A percentile compares a stretch with the other conserved stretches of the same genome.
Conservation (phyloP, 2,797 vertebrate species). For the Xerus rutilus region DNA sequence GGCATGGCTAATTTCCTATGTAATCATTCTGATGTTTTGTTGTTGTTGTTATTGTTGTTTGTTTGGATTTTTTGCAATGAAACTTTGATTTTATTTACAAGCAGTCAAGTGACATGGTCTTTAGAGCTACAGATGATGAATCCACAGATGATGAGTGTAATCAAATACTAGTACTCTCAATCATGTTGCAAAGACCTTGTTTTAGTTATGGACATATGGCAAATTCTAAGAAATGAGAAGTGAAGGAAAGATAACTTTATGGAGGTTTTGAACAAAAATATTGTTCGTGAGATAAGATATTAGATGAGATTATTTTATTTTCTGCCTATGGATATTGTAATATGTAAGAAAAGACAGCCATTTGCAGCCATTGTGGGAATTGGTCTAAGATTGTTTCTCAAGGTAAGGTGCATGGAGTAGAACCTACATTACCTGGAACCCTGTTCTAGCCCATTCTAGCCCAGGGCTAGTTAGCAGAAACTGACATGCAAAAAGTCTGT, state of each 20-base stretch:
- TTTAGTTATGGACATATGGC: not conserved
- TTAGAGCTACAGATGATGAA: not conserved
- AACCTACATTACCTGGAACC: not conserved
- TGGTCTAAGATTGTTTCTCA: not conserved
- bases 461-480: not conserved
- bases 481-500: not conserved
- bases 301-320: not conserved
- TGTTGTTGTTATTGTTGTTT: too few relatives aligned
- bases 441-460: rapidly evolving
- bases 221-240: not conserved
- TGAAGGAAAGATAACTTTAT: not conserved
- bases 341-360: not conserved
- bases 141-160: not conserved
- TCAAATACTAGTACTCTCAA: not conserved
- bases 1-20: not conserved
- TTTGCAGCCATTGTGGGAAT: not conserved
- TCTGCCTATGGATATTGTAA: not conserved
- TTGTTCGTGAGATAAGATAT: not conserved
- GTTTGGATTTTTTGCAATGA: not conserved
- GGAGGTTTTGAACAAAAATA: not conserved
- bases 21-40: not conserved
- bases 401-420: not conserved
- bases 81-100: not conserved
- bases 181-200: not conserved
- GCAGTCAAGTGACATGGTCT: not conserved